Conservation (phyloP, 2,113 vertebrate species). For the Galemys pyrenaicus region DNA sequence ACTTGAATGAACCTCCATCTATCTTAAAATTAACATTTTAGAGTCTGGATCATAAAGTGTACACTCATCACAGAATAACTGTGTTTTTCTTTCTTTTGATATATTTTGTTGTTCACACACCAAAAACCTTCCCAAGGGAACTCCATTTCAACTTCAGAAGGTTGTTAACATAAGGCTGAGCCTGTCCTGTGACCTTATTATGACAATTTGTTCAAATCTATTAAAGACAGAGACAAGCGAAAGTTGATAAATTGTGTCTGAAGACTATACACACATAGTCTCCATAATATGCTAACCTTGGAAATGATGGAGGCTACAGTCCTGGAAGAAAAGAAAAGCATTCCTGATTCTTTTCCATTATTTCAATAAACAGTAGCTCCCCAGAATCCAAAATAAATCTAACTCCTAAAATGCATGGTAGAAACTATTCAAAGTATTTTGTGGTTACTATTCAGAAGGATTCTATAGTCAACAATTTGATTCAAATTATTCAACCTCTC, state of each 20-base stretch:
- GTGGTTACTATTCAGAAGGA: background rate
- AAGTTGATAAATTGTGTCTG: slow-evolving; percentile 60
- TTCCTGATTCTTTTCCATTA: background rate
- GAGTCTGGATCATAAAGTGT: slow-evolving; percentile 40
- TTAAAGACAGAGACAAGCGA: slow-evolving; percentile 74
- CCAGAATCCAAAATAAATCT: background rate
- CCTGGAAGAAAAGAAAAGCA: background rate
- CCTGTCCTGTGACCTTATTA: slow-evolving; percentile 80
- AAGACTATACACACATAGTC: background rate
- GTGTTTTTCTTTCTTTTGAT: slow-evolving; percentile 60
- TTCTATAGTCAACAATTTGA: background rate
- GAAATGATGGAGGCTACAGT: background rate
- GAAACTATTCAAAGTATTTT: background rate
- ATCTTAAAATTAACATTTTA: slow-evolving; percentile 41
- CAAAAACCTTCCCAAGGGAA: slow-evolving; percentile 81
- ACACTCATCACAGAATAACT: slow-evolving; percentile 59
- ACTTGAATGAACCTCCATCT: background rate
- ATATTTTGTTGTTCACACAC: slow-evolving; percentile 71
- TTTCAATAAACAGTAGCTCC: background rate
- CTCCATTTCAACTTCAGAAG: slow-evolving; percentile 80
- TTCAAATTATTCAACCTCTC: background rate
- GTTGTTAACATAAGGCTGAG: slow-evolving; percentile 85
- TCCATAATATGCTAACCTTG: slow-evolving; percentile 11
- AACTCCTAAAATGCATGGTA: background rate
- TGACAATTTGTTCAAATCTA: slow-evolving; percentile 83